Conservation (phyloP, 2,888 invertebrate species). For the Autographa gamma region DNA sequence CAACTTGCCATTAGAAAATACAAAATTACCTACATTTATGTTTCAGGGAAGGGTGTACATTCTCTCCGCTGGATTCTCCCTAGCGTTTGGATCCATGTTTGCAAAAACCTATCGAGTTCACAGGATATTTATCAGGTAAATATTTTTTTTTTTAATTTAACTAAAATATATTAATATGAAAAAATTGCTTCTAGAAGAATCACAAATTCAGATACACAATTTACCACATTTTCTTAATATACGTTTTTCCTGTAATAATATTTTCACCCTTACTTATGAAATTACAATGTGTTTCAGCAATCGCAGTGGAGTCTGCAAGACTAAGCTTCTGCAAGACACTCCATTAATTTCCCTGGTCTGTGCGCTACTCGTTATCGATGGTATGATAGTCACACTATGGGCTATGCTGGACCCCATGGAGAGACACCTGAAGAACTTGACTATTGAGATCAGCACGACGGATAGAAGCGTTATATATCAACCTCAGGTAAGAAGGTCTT, state of each 20-base stretch:
- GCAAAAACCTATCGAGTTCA: slow-evolving; percentile 93
- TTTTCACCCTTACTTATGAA: too few relatives aligned
- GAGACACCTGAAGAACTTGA: slow-evolving; percentile 94
- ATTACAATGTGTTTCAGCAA: slow-evolving; percentile 82
- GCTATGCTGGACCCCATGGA: slow-evolving; percentile 96
- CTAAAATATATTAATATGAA: background rate
- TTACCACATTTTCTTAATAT: too few relatives aligned
- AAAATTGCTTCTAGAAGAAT: too few relatives aligned
- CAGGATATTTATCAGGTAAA: slow-evolving; percentile 3
- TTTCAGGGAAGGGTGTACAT: slow-evolving; percentile 95
- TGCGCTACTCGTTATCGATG: slow-evolving; percentile 94
- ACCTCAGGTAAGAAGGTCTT: slow-evolving; percentile 90
- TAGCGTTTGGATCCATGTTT: slow-evolving; percentile 98
- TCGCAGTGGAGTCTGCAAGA: slow-evolving; percentile 94
- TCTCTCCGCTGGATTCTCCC: slow-evolving; percentile 96
- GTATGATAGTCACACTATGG: slow-evolving; percentile 95
- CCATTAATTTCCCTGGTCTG: slow-evolving; percentile 96
- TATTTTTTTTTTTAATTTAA: background rate
- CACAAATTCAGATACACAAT: too few relatives aligned
- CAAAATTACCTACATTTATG: background rate
- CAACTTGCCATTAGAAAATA: too few relatives aligned
- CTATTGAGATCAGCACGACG: slow-evolving; percentile 92
- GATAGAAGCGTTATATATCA: slow-evolving; percentile 95
- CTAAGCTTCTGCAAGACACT: slow-evolving; percentile 96
- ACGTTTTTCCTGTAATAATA: too few relatives aligned